Evolutionary conservation across 2,797 vertebrate species (phyloP).

Genomic region (Siniperca undulata): DNA sequence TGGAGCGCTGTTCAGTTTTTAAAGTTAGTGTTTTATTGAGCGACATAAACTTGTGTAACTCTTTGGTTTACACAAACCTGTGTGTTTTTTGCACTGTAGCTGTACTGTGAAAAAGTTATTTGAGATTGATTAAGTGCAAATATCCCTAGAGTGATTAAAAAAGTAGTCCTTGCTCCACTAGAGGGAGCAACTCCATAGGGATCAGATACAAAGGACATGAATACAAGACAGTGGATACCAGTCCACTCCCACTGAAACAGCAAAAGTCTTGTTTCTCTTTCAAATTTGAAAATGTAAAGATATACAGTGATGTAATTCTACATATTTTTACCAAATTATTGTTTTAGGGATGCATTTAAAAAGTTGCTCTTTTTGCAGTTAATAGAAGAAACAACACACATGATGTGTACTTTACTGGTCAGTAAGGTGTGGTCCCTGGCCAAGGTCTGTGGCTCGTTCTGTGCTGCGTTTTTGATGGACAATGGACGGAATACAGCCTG

Average conservation of each 20-base stretch:
- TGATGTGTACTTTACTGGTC: slow-evolving; percentile 42
- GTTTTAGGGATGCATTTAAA: slow-evolving; percentile 9
- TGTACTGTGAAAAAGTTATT: background rate
- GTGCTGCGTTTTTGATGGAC: slow-evolving; percentile 40
- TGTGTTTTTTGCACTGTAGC: slow-evolving; percentile 19
- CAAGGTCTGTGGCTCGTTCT: slow-evolving; percentile 19
- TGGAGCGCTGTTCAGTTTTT: background rate
- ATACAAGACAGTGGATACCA: slow-evolving; percentile 4
- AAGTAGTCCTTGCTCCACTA: slow-evolving; percentile 67
- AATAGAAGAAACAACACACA: slow-evolving; percentile 28
- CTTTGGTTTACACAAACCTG: slow-evolving; percentile 9
- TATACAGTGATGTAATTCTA: background rate
- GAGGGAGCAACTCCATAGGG: slow-evolving; percentile 80
- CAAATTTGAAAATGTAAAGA: background rate
- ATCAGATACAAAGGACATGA: slow-evolving; percentile 42
- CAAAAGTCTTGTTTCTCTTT: background rate
- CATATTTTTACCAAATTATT: background rate
- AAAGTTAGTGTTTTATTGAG: slow-evolving; percentile 8
- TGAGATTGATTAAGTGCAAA: slow-evolving; percentile 5
- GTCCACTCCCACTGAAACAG: background rate
- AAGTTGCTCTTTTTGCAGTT: background rate
- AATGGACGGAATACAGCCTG: slow-evolving; percentile 32
- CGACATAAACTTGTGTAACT: background rate
- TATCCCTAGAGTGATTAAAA: slow-evolving; percentile 32
- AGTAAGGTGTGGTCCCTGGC: slow-evolving; percentile 46